Evolutionary conservation across 1,140 invertebrate genomes (phyloP).

Genomic region (Diuraphis noxia): DNA sequence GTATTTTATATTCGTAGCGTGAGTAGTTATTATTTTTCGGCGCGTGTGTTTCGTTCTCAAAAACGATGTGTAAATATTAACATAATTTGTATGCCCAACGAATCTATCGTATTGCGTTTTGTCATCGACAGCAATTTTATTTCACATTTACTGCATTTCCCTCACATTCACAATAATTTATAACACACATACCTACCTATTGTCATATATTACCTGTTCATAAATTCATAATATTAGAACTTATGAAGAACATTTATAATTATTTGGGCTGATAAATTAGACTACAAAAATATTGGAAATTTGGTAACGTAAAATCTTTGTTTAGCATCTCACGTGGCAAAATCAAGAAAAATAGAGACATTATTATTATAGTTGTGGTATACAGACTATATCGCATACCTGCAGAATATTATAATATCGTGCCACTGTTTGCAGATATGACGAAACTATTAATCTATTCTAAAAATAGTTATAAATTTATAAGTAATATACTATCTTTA

Average conservation of each 20-base stretch:
- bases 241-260: no score
- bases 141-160: not conserved
- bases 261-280: not conserved
- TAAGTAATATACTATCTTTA: no score
- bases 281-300: not conserved
- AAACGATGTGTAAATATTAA: not conserved
- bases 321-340: not conserved
- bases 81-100: not conserved
- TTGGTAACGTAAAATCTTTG: not conserved
- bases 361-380: not conserved
- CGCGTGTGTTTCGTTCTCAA: not conserved
- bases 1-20: not conserved
- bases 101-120: not conserved
- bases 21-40: not conserved
- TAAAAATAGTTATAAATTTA: no score
- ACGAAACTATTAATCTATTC: not conserved
- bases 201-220: no score
- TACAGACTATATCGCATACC: no score
- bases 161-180: not conserved
- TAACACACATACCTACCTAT: no score
- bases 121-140: not conserved
- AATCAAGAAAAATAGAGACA: not conserved
- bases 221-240: no score
- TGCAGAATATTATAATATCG: not conserved
- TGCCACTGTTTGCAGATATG: not conserved